phyloP scores from a whole-genome alignment of 2,113 vertebrate species.

The Xenus cinereus region DNA sequence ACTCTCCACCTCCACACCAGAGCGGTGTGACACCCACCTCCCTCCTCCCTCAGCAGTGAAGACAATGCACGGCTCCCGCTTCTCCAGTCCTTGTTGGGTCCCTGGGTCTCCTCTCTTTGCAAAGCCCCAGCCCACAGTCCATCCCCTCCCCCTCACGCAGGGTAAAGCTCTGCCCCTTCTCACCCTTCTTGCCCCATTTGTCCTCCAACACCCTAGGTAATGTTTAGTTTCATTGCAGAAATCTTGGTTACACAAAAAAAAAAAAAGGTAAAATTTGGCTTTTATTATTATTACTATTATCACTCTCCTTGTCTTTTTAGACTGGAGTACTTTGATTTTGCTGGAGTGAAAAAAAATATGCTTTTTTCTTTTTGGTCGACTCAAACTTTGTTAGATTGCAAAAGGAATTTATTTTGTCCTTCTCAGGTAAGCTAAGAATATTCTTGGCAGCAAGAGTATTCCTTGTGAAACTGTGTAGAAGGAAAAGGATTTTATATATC shows the following conservation, averaged over 20 bases:
- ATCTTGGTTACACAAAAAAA: not conserved
- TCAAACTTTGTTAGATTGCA: not conserved
- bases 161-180: not conserved
- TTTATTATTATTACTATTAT: not conserved
- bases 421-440: constrained; percentile 15
- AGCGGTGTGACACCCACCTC: not conserved
- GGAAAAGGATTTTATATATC: not conserved
- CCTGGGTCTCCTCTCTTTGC: not conserved
- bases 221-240: not conserved
- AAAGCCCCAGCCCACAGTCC: not conserved
- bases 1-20: not conserved
- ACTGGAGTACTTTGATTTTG: not conserved
- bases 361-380: not conserved
- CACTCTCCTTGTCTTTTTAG: not conserved
- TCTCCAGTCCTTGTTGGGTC: not conserved
- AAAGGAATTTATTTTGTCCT: not conserved
- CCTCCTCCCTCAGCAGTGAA: not conserved
- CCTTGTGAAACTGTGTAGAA: not conserved
- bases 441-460: not conserved
- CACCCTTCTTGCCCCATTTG: not conserved
- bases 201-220: not conserved
- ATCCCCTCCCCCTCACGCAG: fast-evolving
- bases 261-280: not conserved
- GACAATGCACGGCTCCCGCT: fast-evolving
- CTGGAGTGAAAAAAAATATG: not conserved